Evolutionary conservation across 2,797 vertebrate species (phyloP).

Genomic region (Heliangelus exortis): DNA sequence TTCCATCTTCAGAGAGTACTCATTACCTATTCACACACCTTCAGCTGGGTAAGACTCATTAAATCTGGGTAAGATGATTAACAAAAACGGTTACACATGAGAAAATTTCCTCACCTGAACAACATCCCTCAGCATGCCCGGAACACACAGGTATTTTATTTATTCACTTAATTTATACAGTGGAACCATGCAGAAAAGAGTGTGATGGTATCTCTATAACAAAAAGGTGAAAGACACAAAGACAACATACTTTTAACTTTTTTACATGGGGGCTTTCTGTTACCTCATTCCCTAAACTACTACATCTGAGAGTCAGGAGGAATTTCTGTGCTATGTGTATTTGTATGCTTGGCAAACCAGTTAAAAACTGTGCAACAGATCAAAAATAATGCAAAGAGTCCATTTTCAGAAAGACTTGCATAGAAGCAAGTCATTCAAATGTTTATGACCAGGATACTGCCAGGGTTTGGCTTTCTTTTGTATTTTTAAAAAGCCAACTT

Average conservation of each 20-base stretch:
- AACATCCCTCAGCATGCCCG: neutral
- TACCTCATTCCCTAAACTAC: neutral
- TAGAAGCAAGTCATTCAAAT: neutral
- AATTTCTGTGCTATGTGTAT: neutral
- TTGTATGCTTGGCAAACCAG: neutral
- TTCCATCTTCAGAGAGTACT: neutral
- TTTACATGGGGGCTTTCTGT: neutral
- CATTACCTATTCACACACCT: neutral
- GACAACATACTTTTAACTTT: neutral
- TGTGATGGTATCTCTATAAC: neutral
- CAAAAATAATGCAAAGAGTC: neutral
- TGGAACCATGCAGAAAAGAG: neutral
- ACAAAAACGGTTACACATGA: rapidly evolving
- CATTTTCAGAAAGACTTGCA: neutral
- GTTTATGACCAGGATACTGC: neutral
- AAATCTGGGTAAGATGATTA: neutral
- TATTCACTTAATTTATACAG: neutral
- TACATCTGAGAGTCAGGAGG: neutral
- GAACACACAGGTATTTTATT: neutral
- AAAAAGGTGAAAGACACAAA: neutral
- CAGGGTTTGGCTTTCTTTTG: neutral
- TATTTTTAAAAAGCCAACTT: neutral
- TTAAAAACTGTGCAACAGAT: neutral
- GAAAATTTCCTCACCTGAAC: neutral
- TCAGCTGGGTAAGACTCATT: neutral